phyloP scores from a whole-genome alignment of 2,113 vertebrate species.

The Upupa epops region DNA sequence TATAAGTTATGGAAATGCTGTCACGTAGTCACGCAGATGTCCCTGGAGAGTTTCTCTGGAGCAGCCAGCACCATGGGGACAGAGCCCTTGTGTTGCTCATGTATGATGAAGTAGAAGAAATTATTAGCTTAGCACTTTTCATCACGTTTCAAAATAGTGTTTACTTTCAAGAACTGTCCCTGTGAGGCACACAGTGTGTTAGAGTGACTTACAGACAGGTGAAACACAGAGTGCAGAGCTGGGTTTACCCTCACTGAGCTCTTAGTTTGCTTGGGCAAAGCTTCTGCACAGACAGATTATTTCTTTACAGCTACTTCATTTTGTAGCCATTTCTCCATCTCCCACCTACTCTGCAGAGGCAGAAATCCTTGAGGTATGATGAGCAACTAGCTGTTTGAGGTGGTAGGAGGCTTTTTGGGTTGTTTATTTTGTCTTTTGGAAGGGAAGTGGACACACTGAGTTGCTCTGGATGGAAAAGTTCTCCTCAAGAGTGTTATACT shows the following conservation, averaged over 20 bases:
- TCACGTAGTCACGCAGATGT: not conserved
- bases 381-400: not conserved
- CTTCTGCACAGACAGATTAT: not conserved
- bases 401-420: fast-evolving
- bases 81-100: not conserved
- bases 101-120: not conserved
- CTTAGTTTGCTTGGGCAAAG: not conserved
- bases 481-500: not conserved
- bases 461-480: not conserved
- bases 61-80: not conserved
- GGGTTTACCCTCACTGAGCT: not conserved
- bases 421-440: not conserved
- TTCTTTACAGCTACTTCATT: not conserved
- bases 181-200: not conserved
- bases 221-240: not conserved
- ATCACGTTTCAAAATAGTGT: not conserved
- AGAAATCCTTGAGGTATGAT: not conserved
- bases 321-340: not conserved
- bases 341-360: not conserved
- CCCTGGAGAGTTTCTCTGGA: not conserved
- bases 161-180: not conserved
- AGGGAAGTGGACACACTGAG: not conserved
- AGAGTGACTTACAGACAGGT: not conserved
- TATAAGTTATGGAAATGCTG: not conserved
- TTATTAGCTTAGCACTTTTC: not conserved